These are phyloP conservation scores for Cyclophora punctaria DNA, from an alignment of 2,888 invertebrate genomes.

Conservation along the genomic window DNA sequence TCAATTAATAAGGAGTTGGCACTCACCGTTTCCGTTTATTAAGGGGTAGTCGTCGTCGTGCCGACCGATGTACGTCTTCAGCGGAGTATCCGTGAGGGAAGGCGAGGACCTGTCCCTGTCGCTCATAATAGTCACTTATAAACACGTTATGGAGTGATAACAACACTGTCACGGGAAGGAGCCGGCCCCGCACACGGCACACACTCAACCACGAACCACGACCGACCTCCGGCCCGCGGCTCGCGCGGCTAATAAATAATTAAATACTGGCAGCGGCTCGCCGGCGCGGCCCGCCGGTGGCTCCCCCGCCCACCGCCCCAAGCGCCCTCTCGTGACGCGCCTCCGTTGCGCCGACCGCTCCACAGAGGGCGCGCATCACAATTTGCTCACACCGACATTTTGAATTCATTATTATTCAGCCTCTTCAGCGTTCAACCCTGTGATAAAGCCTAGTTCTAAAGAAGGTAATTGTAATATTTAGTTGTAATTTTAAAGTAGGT, in stretches of 20 bases:
- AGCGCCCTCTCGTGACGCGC: background rate
- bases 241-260: slow-evolving; percentile 70
- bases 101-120: slow-evolving; percentile 93
- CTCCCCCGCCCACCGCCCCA: slow-evolving; percentile 5
- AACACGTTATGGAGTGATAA: slow-evolving; percentile 44
- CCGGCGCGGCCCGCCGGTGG: slow-evolving; percentile 17
- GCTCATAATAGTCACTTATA: slow-evolving; percentile 84
- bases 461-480: no score
- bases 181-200: slow-evolving; percentile 67
- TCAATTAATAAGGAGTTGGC: slow-evolving; percentile 12
- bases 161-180: slow-evolving; percentile 55
- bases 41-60: slow-evolving; percentile 87
- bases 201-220: slow-evolving; percentile 62
- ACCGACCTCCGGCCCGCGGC: slow-evolving; percentile 73
- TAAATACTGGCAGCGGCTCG: slow-evolving; percentile 5
- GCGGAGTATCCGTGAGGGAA: slow-evolving; percentile 90
- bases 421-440: background rate
- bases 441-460: no score
- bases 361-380: background rate
- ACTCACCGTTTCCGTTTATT: slow-evolving; percentile 84
- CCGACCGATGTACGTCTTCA: slow-evolving; percentile 89
- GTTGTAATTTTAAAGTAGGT: no score
- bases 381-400: background rate
- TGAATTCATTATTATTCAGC: no score
- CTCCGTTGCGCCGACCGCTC: background rate